Evolutionary conservation across 2,888 invertebrate species (phyloP).

Genomic region (Ceramica pisi): DNA sequence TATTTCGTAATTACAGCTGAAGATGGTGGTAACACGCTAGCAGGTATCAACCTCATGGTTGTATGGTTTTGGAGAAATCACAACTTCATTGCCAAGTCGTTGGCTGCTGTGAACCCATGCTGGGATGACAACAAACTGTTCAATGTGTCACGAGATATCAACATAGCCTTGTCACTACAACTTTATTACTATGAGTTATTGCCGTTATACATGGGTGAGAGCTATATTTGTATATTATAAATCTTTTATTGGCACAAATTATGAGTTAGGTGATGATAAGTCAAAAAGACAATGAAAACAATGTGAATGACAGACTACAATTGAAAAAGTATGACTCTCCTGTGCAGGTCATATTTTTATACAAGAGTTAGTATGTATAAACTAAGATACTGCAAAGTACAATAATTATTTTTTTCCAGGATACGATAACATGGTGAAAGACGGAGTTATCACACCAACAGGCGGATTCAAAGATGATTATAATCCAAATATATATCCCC

Average conservation of each 20-base stretch:
- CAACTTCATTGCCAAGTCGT: conserved; percentile 71
- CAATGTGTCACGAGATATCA: conserved; percentile 74
- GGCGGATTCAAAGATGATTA: conserved; percentile 73
- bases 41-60: conserved; percentile 70
- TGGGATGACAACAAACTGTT: conserved; percentile 78
- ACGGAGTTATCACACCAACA: conserved; percentile 68
- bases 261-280: too few relatives aligned
- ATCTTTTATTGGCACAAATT: too few relatives aligned
- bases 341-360: too few relatives aligned
- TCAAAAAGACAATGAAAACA: too few relatives aligned
- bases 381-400: too few relatives aligned
- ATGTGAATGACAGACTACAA: too few relatives aligned
- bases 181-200: conserved; percentile 75
- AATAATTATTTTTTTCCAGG: conserved; percentile 59
- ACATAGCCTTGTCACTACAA: conserved; percentile 73
- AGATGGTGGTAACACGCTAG: conserved; percentile 69
- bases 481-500: conserved; percentile 68
- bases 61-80: conserved; percentile 78
- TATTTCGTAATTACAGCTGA: conserved; percentile 68
- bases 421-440: conserved; percentile 69
- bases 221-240: too few relatives aligned
- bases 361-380: too few relatives aligned
- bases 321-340: too few relatives aligned
- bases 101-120: conserved; percentile 74
- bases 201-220: conserved; percentile 72